Evolutionary conservation across 2,113 vertebrate genomes (phyloP), one percentile per base, ranked within the genome.

Genomic region (Aramus guarauna): DNA sequence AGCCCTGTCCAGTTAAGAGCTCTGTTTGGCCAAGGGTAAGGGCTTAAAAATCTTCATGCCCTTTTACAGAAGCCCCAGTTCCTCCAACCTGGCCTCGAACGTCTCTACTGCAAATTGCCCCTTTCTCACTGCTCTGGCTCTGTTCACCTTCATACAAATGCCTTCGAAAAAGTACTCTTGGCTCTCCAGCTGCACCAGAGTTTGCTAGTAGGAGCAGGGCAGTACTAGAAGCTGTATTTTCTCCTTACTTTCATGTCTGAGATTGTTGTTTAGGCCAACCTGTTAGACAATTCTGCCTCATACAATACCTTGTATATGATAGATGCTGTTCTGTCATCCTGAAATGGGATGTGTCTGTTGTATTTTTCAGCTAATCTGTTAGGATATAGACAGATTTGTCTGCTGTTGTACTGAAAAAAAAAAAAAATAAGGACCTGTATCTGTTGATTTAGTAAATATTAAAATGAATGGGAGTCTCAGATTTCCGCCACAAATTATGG

Each of bases 381-480:
- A 59, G 39, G 24, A 39, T 76, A 22, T 26, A 37, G 68, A 60
- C 32, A 81, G n/a, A 53, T 84, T 74, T 37, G 3, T 87, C 39
- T 77, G 23, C 69, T n/a, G 6, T 48, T 55, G 9, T 39, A 30
- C 22, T 30, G 36, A 22, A 48, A 36, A 82, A n/a, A 36, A 82
- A n/a, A 41, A 74, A 39, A 39, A 23, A 5, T 5, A 56, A 43
- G 17, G 8, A 80, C 27, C 16, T 60, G 4, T 56, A 7, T 55
- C 50, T 86, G 32, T 78, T 86, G 26, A 60, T 39, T 36, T 85
- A 72, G 23, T 74, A 45, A 91, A 90, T 48, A 68, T 55, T 95
- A 32, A 75, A 86, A 32, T 85, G 27, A 82, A 50, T 21, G 9
- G 7, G 6, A 26, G 30, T 52, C 37, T 64, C 11, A 5, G 37